Conservation (phyloP, 2,888 invertebrate genomes). For the Lepidochrysops patricia region DNA sequence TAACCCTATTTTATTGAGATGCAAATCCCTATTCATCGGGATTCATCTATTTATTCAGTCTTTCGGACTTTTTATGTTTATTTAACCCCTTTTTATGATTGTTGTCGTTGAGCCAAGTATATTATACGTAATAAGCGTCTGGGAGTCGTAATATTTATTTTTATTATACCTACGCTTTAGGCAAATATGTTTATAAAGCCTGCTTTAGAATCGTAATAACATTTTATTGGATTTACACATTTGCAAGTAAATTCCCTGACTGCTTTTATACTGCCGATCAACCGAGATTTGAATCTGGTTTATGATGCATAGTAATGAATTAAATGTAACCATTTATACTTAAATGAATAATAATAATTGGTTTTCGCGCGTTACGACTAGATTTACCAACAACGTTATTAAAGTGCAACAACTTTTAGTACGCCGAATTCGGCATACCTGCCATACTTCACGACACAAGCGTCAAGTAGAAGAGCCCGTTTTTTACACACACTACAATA, state of each 20-base stretch:
- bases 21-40: not conserved
- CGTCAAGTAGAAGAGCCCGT: no score
- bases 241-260: not conserved
- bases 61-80: constrained; percentile 9
- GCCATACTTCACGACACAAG: no score
- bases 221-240: constrained; percentile 3
- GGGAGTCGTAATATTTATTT: constrained; percentile 3
- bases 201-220: not conserved
- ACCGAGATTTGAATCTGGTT: not conserved
- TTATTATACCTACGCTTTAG: constrained; percentile 2
- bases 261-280: not conserved
- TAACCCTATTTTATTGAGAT: constrained; percentile 2
- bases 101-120: constrained; percentile 7
- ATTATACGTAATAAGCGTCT: constrained; percentile 4
- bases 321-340: no score
- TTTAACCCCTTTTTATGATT: constrained; percentile 12
- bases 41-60: constrained; percentile 6
- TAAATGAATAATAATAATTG: no score
- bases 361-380: no score
- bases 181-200: constrained; percentile 2
- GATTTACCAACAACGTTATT: no score
- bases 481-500: no score
- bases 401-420: no score
- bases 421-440: no score
- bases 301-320: not conserved